Evolutionary conservation across 2,113 vertebrate genomes (phyloP).

Genomic region (Corvus hawaiiensis): DNA sequence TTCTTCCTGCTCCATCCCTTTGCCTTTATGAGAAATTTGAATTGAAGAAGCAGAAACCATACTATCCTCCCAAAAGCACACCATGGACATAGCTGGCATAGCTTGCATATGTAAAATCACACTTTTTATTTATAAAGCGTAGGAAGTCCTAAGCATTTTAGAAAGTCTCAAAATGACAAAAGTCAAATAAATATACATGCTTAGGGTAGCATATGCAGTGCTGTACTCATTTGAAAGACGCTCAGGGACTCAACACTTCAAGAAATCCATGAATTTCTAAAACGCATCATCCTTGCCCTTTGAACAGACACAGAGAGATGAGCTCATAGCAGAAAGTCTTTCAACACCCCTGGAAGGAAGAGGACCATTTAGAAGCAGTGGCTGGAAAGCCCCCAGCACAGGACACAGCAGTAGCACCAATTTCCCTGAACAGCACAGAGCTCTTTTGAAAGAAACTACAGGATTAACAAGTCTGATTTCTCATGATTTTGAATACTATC

Average conservation of each 20-base stretch:
- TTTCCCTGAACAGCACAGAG: not conserved
- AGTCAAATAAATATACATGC: conserved; percentile 1
- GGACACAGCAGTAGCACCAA: not conserved
- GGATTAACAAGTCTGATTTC: not conserved
- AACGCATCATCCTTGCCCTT: not conserved
- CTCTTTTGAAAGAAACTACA: not conserved
- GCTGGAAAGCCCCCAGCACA: not conserved
- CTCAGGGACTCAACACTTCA: not conserved
- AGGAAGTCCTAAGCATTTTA: not conserved
- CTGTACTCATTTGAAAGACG: not conserved
- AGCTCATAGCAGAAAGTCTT: not conserved
- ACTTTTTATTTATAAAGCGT: not conserved
- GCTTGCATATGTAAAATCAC: not conserved
- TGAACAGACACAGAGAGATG: not conserved
- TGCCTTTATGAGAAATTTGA: not conserved
- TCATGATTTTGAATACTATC: not conserved
- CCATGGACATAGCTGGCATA: not conserved
- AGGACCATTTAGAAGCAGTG: not conserved
- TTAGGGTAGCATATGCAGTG: not conserved
- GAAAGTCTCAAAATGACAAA: not conserved
- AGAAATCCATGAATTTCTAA: not conserved
- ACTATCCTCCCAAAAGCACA: not conserved
- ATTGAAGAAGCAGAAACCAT: not conserved
- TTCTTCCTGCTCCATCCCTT: not conserved
- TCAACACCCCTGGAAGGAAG: not conserved